phyloP scores from a whole-genome alignment of 2,113 vertebrate genomes.

The Tychaedon coryphoeus region DNA sequence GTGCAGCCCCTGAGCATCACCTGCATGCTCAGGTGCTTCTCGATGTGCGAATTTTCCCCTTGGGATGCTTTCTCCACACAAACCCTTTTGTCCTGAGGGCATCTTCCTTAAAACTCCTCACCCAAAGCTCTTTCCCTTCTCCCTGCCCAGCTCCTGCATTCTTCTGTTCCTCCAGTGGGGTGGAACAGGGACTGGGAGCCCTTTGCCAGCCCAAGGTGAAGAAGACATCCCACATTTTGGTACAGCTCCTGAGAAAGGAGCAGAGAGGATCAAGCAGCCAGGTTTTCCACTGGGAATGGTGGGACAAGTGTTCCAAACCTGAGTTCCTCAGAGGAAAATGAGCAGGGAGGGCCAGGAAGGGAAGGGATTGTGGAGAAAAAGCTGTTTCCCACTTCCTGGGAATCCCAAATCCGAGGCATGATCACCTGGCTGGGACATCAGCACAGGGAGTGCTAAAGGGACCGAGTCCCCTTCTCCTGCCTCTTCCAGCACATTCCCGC shows the following conservation, averaged over 20 bases:
- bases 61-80: not conserved
- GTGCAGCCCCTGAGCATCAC: not conserved
- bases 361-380: not conserved
- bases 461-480: not conserved
- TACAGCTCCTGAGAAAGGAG: not conserved
- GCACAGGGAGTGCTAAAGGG: fast-evolving
- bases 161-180: not conserved
- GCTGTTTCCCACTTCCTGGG: not conserved
- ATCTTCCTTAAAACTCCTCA: not conserved
- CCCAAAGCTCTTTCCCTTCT: not conserved
- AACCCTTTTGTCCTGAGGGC: not conserved
- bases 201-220: not conserved
- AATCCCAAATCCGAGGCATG: fast-evolving
- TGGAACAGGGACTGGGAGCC: not conserved
- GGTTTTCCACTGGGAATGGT: fast-evolving
- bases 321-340: not conserved
- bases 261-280: not conserved
- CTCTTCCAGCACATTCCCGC: not conserved
- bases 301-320: not conserved
- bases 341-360: not conserved
- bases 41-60: not conserved
- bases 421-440: not conserved
- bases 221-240: no score
- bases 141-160: no score
- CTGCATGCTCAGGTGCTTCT: not conserved